Evolutionary conservation across 2,888 invertebrate species (phyloP).

Genomic region (Drosophila sordidula): DNA sequence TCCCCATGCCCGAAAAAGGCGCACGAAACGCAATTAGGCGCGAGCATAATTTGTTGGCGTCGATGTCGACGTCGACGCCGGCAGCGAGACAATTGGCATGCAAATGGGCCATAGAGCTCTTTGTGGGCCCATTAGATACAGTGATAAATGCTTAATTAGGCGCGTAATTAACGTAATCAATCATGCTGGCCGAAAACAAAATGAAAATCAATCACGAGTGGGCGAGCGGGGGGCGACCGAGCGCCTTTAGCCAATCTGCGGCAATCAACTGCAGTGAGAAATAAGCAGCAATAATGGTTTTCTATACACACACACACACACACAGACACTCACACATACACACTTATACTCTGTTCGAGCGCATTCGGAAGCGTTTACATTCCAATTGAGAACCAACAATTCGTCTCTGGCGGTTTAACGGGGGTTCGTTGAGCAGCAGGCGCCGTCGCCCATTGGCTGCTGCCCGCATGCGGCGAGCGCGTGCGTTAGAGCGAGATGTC

Average conservation of each 20-base stretch:
- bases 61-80: constrained; percentile 9
- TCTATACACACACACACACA: constrained; percentile 9
- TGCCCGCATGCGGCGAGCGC: background rate
- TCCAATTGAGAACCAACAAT: constrained; percentile 37
- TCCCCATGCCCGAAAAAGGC: constrained; percentile 60
- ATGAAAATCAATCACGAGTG: constrained; percentile 49
- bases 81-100: constrained; percentile 44
- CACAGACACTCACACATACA: background rate
- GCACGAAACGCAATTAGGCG: constrained; percentile 79
- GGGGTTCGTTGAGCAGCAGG: constrained; percentile 36
- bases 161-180: constrained; percentile 82
- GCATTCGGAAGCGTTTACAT: constrained; percentile 35
- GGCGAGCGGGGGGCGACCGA: constrained; percentile 5
- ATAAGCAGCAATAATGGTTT: constrained; percentile 34
- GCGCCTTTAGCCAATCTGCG: constrained; percentile 58
- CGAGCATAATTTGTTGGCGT: constrained; percentile 68
- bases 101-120: constrained; percentile 51
- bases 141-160: constrained; percentile 81
- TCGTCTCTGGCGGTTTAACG: constrained; percentile 23
- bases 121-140: constrained; percentile 58
- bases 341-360: background rate
- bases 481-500: constrained; percentile 44
- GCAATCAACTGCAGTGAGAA: constrained; percentile 38
- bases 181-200: constrained; percentile 64
- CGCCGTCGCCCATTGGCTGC: constrained; percentile 41